Percentiles rank a stretch among this genome's conserved stretches.
Evolutionary conservation across 1,140 invertebrate species (phyloP).

Genomic region (Akabosia matsudoensis): DNA sequence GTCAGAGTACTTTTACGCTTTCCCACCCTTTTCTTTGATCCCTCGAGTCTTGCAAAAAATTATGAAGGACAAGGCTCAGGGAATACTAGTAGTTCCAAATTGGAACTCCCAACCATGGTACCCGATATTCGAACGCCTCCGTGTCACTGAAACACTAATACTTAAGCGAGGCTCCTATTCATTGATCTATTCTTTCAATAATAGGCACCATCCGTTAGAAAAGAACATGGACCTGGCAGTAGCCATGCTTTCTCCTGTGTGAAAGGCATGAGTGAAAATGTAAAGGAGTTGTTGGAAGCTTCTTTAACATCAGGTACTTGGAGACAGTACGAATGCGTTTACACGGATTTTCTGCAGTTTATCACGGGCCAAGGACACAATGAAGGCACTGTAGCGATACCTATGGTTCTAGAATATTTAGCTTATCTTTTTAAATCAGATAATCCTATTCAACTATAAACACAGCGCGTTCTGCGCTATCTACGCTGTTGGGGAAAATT

Average conservation of each 20-base stretch:
- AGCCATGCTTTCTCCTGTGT: background rate
- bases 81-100: constrained; percentile 12
- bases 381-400: background rate
- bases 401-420: background rate
- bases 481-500: constrained; percentile 16
- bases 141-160: constrained; percentile 2
- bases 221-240: background rate
- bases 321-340: background rate
- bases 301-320: background rate
- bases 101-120: constrained; percentile 24
- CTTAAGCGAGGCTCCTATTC: background rate
- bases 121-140: constrained; percentile 13
- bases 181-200: background rate
- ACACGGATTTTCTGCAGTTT: background rate
- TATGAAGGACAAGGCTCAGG: background rate
- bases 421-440: background rate
- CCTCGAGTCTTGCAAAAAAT: constrained; percentile 23
- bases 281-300: background rate
- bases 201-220: background rate
- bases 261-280: background rate
- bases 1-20: constrained; percentile 11
- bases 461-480: constrained; percentile 19
- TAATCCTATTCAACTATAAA: background rate
- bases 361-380: background rate
- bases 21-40: constrained; percentile 29